Evolutionary conservation across 2,888 invertebrate genomes (phyloP), one percentile per base, ranked within the genome.

Genomic region (Drosophila putrida): DNA sequence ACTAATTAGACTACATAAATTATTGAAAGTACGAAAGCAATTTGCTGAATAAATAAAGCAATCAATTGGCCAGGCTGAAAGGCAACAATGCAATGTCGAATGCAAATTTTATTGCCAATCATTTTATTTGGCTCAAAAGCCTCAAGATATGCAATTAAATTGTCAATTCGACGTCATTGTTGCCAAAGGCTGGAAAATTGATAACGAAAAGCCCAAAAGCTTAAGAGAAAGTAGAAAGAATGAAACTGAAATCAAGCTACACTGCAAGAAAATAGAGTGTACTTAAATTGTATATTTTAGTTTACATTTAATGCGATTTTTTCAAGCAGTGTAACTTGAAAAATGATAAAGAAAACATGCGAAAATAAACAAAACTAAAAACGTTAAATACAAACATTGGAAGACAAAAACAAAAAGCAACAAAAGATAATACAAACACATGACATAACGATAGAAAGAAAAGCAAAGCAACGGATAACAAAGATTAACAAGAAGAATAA

Each of bases 321-420:
- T 51, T 47, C 54, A 58, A 36, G 50, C 66, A 62, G 72, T 62
- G 72, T 43, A 51, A 31, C n/a, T 28, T 13, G 20, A 6, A 0
- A 35, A 33, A 10, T 6, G 6, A 33, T 27, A 31, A 20, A 33
- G 6, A 31, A 68, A 59, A 31, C 75, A 70, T 75, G 74, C 74
- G 57, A 65, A 31, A 59, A 13, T 13, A 10, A 49, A 49, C 9
- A 49, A 20, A 38, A 46, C 41, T 36, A 15, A 36, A 63, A 55
- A 65, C 43, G 61, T 43, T 72, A 71, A 69, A 59, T 54, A 57
- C 44, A 66, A 67, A 66, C 65, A 57, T 54, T 38, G 41, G 25
- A 67, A 67, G 60, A 54, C 50, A 49, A 44, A 31, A 39, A 38
- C 41, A 49, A 46, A 66, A 71, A 43, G 36, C 28, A 41, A 25